A percentile compares a stretch with the other conserved stretches of the same genome.
phyloP scores from a whole-genome alignment of 2,888 invertebrate genomes.

The Asteroscopus sphinx region DNA sequence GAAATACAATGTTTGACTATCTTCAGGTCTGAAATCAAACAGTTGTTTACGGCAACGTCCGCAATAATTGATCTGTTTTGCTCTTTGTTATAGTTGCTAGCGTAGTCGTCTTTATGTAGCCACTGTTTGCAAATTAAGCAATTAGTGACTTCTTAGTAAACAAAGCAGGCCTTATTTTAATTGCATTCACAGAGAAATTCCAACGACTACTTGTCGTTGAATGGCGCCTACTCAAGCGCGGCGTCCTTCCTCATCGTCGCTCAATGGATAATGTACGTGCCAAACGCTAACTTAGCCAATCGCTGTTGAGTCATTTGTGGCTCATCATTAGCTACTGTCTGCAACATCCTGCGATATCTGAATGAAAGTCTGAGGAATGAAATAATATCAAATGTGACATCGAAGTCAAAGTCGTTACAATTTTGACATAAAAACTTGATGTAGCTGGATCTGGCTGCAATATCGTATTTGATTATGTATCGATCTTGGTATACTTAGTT shows the following conservation, averaged over 20 bases:
- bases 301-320: constrained; percentile 69
- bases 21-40: constrained; percentile 45
- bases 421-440: constrained; percentile 12
- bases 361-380: too few species aligned
- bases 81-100: constrained; percentile 12
- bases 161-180: constrained; percentile 67
- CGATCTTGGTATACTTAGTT: constrained; percentile 40
- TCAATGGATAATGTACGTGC: constrained; percentile 83
- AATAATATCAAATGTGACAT: constrained; percentile 27
- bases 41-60: constrained; percentile 45
- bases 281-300: constrained; percentile 85
- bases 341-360: constrained; percentile 16
- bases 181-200: constrained; percentile 68
- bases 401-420: constrained; percentile 11
- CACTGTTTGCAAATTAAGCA: constrained; percentile 51
- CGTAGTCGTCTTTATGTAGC: constrained; percentile 2
- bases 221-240: constrained; percentile 55
- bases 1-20: constrained; percentile 60
- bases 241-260: constrained; percentile 69
- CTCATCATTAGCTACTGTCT: constrained; percentile 66
- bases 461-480: constrained; percentile 39
- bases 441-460: constrained; percentile 8
- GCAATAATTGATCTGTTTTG: constrained; percentile 17
- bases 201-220: constrained; percentile 61
- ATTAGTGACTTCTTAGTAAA: constrained; percentile 65